These are phyloP conservation scores for Ennomos fuscantarius DNA, from an alignment of 2,888 invertebrate genomes.

Conservation along the genomic window DNA sequence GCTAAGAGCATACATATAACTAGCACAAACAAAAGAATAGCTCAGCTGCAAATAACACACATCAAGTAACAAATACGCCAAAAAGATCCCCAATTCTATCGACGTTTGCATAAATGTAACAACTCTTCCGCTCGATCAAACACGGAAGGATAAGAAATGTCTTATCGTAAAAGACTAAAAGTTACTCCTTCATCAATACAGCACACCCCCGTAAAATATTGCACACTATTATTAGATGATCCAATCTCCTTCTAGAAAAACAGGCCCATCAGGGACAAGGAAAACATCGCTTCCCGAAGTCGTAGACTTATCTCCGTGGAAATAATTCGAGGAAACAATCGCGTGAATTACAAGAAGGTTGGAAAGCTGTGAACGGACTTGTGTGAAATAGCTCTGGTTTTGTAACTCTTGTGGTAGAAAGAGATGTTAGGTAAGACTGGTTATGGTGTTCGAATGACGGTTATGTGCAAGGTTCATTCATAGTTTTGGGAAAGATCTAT, in stretches of 20 bases:
- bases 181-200: constrained; percentile 27
- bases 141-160: constrained; percentile 21
- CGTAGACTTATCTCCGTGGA: constrained; percentile 24
- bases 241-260: constrained; percentile 30
- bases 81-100: constrained; percentile 11
- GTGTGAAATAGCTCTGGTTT: neutral
- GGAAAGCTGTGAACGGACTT: neutral
- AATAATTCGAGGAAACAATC: constrained; percentile 30
- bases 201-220: constrained; percentile 24
- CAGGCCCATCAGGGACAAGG: constrained; percentile 24
- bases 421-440: too few species aligned
- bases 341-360: constrained; percentile 16
- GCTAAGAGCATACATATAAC: too few species aligned
- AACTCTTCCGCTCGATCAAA: constrained; percentile 19
- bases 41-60: neutral
- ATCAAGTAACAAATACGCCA: constrained; percentile 14
- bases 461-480: too few species aligned
- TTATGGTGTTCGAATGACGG: too few species aligned
- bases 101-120: constrained; percentile 17
- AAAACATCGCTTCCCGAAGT: constrained; percentile 23
- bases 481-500: too few species aligned
- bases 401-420: too few species aligned
- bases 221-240: constrained; percentile 26
- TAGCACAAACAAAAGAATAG: too few species aligned
- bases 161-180: constrained; percentile 26